Percentiles rank a stretch among this genome's conserved stretches.
Evolutionary conservation across 2,888 invertebrate genomes (phyloP).

Genomic region (Pemphredon lugubris): DNA sequence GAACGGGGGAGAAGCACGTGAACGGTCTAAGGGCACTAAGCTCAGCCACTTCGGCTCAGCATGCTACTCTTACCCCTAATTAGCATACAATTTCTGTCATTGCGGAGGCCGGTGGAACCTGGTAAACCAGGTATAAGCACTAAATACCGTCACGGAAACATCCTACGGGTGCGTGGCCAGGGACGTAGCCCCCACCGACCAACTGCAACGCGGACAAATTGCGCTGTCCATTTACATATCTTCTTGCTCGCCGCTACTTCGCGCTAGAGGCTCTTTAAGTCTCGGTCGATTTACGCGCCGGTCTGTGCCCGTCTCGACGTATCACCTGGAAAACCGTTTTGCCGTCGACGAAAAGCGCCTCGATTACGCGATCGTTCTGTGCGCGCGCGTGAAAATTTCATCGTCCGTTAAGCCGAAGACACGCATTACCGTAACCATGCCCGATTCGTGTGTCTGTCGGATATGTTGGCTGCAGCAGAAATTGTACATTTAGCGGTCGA

Average conservation of each 20-base stretch:
- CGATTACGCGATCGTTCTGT: too few species aligned
- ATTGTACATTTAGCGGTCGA: too few species aligned
- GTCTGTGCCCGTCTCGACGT: neutral
- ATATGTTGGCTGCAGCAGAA: too few species aligned
- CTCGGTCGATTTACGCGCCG: constrained; percentile 27
- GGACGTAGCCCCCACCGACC: constrained; percentile 27
- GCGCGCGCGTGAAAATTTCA: too few species aligned
- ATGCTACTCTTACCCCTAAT: constrained; percentile 64
- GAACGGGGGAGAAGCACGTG: constrained; percentile 18
- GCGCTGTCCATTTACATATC: constrained; percentile 72
- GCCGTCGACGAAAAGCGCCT: neutral
- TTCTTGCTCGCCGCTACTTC: constrained; percentile 25
- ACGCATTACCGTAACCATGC: too few species aligned
- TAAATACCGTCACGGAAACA: constrained; percentile 56
- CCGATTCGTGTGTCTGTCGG: too few species aligned
- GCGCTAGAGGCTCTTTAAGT: neutral
- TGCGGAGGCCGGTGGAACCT: constrained; percentile 48
- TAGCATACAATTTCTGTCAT: constrained; percentile 77
- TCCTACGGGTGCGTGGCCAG: constrained; percentile 27
- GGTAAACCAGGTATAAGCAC: constrained; percentile 38
- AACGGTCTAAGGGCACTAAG: constrained; percentile 38
- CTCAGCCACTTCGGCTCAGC: constrained; percentile 28
- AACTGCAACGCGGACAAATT: constrained; percentile 70
- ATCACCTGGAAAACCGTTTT: constrained; percentile 2
- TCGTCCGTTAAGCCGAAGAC: too few species aligned